Evolutionary conservation across 2,797 vertebrate species (phyloP), one percentile per base, ranked within the genome.

Genomic region (Rhadinocentrus ornatus): DNA sequence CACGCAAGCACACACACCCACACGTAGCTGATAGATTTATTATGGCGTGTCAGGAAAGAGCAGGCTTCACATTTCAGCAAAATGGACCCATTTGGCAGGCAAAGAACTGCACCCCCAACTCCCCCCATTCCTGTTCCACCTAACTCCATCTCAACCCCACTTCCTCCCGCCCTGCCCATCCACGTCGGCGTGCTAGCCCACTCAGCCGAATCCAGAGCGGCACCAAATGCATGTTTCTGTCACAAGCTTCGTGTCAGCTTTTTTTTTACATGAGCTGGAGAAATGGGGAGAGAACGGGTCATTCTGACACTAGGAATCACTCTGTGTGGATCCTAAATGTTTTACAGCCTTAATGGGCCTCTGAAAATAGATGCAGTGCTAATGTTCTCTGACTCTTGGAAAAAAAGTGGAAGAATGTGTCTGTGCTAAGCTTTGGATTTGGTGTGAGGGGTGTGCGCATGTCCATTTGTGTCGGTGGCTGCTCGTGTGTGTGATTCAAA

Each of bases 301-400:
- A 90, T 86, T 91, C 85, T 87, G 90, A 91, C 92, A 91, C 81
- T 77, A 16, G 75, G 89, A 92, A 88, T 91, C 88, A 89, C 89
- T 92, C 86, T 75, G 83, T 73, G 87, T 73, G 76, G 70, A 88
- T 92, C 88, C 87, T 93, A 92, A 94, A 93, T 92, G 89, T 93
- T 93, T 93, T 91, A 94, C 89, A 22, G 87, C 82, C 86, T 90
- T 93, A 93, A 93, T 93, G 91, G 90, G 86, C 77, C 85, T 91
- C 92, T 88, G 85, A 89, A 91, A 94, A 94, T 93, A 94, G 92
- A 91, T 85, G 88, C 85, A 82, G 90, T 78, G 88, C 88, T 92
- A 91, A 93, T 92, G 89, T 92, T 86, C 88, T 90, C 84, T 86
- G 85, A 91, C 90, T 88, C 78, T 57, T 64, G 62, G 74, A 87